phyloP scores from a whole-genome alignment of 2,113 vertebrate genomes.

The Pica pica region DNA sequence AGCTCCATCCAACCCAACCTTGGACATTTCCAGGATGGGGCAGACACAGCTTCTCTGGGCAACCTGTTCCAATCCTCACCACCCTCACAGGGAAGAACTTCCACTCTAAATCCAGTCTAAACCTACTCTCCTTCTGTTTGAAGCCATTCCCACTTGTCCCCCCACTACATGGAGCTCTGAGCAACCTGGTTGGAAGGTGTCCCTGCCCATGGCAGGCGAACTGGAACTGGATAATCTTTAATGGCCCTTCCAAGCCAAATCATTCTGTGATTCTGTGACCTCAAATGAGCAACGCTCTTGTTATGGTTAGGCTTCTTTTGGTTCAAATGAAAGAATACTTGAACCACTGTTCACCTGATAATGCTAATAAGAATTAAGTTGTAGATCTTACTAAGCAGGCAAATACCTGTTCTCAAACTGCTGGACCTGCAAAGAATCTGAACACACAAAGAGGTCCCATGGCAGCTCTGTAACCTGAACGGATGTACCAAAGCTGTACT shows the following conservation, averaged over 20 bases:
- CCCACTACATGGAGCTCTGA: no score
- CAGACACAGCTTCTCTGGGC: background rate
- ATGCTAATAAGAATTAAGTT: background rate
- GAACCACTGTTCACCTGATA: background rate
- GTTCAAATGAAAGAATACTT: background rate
- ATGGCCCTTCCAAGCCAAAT: background rate
- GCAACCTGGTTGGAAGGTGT: background rate
- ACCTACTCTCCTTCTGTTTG: background rate
- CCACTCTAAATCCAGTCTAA: background rate
- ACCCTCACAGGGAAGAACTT: background rate
- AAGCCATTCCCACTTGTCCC: background rate
- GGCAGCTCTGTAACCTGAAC: background rate
- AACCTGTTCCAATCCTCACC: background rate
- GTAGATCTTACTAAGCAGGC: background rate
- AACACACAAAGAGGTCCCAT: background rate
- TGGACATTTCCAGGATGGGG: background rate
- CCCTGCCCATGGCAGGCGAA: background rate
- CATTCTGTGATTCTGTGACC: background rate
- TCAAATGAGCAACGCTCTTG: accelerated
- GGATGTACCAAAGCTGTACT: background rate
- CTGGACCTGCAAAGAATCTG: background rate
- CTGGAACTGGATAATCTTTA: background rate
- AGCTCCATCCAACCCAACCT: background rate
- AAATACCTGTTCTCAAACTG: background rate
- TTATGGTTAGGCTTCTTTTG: background rate